Evolutionary conservation across 2,113 vertebrate species (phyloP).

Genomic region (Elephas maximus): DNA sequence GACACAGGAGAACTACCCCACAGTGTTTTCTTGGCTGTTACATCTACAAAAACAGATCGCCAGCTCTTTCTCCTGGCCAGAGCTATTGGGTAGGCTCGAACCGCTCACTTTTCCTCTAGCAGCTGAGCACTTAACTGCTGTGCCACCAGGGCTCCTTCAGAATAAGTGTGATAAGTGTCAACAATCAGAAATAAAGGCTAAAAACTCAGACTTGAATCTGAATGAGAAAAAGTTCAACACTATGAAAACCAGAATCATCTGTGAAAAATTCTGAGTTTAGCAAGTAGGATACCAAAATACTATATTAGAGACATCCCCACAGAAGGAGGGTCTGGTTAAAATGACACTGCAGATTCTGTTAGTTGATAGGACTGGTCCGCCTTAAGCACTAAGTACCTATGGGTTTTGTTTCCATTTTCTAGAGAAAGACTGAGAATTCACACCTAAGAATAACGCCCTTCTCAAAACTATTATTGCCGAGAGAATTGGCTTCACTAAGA

Average conservation of each 20-base stretch:
- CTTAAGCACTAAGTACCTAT: background rate
- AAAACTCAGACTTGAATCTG: constrained; percentile 47
- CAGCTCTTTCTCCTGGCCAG: background rate
- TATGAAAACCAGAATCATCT: constrained; percentile 42
- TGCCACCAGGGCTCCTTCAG: background rate
- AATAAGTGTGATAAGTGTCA: background rate
- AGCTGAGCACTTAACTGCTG: background rate
- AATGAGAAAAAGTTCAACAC: background rate
- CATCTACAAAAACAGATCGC: background rate
- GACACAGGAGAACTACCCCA: background rate
- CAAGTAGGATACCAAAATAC: constrained; percentile 49
- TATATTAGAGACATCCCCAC: constrained; percentile 35
- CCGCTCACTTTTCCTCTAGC: background rate
- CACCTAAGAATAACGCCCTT: background rate
- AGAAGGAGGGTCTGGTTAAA: background rate
- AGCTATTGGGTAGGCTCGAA: background rate
- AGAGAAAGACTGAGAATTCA: constrained; percentile 21
- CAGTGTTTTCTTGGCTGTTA: background rate
- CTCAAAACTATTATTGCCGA: background rate
- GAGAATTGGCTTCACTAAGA: background rate
- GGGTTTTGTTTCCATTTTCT: constrained; percentile 50
- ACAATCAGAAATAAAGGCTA: background rate
- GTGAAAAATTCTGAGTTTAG: constrained; percentile 53
- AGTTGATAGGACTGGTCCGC: background rate
- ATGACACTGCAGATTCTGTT: background rate